Percentiles rank a stretch among this genome's conserved stretches.
These are phyloP conservation scores for Lipophrys pholis DNA, from an alignment of 2,113 vertebrate species.

Conservation along the genomic window DNA sequence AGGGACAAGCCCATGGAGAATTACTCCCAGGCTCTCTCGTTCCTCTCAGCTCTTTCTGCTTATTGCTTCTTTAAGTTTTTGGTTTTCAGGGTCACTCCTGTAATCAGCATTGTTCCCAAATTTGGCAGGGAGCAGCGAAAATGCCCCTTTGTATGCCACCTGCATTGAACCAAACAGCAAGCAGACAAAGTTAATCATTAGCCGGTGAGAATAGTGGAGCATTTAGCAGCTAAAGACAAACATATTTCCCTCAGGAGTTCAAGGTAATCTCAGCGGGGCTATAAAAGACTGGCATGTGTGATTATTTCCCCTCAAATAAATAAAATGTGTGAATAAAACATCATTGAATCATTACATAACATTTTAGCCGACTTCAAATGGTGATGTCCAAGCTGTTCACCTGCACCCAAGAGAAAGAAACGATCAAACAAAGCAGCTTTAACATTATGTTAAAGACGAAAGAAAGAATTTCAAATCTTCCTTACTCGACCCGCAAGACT, in stretches of 20 bases:
- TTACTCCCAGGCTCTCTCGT: not conserved
- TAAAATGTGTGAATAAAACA: slow-evolving; percentile 4
- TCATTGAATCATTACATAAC: not conserved
- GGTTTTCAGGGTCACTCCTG: slow-evolving; percentile 14
- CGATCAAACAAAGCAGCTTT: not conserved
- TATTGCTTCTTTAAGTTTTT: slow-evolving; percentile 4
- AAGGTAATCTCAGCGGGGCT: not conserved
- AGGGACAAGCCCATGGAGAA: not conserved
- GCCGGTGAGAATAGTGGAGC: not conserved
- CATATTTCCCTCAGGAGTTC: slow-evolving; percentile 2
- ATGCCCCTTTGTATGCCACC: not conserved
- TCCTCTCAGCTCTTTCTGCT: not conserved
- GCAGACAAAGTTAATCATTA: not conserved
- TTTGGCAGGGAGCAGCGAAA: slow-evolving; percentile 9
- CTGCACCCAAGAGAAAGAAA: not conserved
- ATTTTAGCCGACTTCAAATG: not conserved
- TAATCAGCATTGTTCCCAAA: not conserved
- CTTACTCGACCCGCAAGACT: not conserved
- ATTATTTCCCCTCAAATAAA: not conserved
- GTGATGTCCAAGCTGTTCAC: not conserved
- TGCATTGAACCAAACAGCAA: slow-evolving; percentile 1
- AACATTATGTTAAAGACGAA: not conserved
- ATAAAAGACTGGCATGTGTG: not conserved
- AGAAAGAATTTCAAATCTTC: not conserved
- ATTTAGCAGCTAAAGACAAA: not conserved